Conservation (phyloP, 2,113 vertebrate genomes). For the Psilopogon haemacephalus region DNA sequence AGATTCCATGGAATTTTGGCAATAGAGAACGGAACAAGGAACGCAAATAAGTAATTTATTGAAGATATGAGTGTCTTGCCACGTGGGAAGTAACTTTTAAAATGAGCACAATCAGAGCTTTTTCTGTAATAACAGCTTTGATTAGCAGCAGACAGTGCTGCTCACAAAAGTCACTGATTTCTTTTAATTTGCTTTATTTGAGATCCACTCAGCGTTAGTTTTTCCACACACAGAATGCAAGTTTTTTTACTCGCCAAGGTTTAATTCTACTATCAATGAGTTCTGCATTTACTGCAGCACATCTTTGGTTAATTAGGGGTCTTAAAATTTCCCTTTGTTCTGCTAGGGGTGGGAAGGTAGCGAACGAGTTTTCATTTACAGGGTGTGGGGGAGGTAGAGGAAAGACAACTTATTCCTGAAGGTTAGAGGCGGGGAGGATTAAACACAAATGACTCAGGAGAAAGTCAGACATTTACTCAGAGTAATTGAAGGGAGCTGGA, state of each 20-base stretch:
- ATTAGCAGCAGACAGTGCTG: neutral
- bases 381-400: neutral
- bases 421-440: neutral
- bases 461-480: constrained; percentile 24
- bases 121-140: constrained; percentile 4
- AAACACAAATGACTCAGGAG: neutral
- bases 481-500: neutral
- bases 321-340: constrained; percentile 13
- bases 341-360: neutral
- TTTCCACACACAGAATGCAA: neutral
- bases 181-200: neutral
- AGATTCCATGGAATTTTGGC: neutral
- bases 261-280: neutral
- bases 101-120: neutral
- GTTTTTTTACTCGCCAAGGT: neutral
- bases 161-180: neutral
- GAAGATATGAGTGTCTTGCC: neutral
- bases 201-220: neutral
- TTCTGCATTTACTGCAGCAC: neutral
- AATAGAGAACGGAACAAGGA: neutral
- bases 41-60: neutral
- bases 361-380: constrained; percentile 14
- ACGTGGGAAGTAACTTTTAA: neutral
- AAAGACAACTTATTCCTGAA: constrained; percentile 19
- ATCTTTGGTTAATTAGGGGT: neutral